A percentile compares a stretch with the other conserved stretches of the same genome.
These are phyloP conservation scores for Episyrphus balteatus DNA, from an alignment of 1,140 invertebrate species.

Conservation along the genomic window DNA sequence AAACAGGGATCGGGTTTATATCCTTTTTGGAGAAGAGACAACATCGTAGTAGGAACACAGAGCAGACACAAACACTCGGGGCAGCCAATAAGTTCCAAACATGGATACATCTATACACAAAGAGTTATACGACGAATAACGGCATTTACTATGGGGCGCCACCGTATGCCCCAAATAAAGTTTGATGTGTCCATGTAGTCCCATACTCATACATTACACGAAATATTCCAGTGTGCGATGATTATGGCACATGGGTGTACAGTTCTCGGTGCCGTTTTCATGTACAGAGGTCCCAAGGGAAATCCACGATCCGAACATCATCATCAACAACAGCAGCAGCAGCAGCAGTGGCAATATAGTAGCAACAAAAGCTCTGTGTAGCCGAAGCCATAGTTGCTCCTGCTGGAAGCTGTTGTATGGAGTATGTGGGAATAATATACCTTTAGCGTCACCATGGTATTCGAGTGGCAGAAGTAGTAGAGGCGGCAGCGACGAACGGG, in stretches of 20 bases:
- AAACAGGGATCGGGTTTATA: too few species aligned
- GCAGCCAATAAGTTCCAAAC: too few species aligned
- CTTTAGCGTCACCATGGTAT: too few species aligned
- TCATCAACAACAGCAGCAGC: conserved; percentile 18
- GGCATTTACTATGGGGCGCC: not conserved
- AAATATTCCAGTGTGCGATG: conserved; percentile 32
- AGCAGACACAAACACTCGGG: too few species aligned
- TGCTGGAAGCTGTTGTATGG: too few species aligned
- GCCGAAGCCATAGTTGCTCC: too few species aligned
- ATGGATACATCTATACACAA: too few species aligned
- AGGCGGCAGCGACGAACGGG: too few species aligned
- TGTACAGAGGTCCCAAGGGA: conserved; percentile 14
- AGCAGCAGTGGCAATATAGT: not conserved
- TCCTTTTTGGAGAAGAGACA: too few species aligned
- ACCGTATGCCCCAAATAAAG: conserved; percentile 15
- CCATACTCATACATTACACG: conserved; percentile 21
- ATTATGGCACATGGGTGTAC: conserved; percentile 38
- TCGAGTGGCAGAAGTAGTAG: too few species aligned
- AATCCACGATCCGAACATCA: conserved; percentile 28
- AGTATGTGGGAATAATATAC: too few species aligned
- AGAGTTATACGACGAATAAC: not conserved
- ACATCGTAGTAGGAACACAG: too few species aligned
- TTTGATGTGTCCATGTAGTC: conserved; percentile 34
- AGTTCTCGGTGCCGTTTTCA: conserved; percentile 24
- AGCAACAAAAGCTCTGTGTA: not conserved